Base-by-base conservation (phyloP, 2,888 invertebrate species). In the Nasonia oneida region DNA sequence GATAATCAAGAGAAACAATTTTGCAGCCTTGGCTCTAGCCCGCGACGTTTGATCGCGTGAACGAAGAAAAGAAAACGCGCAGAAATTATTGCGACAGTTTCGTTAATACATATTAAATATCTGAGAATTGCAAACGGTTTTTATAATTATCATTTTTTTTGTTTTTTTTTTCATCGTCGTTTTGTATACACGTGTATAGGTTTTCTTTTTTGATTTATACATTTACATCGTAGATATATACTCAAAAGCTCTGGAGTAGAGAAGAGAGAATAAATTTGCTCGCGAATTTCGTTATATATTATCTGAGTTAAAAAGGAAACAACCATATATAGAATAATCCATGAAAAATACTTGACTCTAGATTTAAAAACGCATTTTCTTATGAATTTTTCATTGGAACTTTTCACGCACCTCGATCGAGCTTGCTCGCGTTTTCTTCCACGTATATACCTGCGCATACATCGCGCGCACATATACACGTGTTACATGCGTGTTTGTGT, bases 401-500 rank as follows among this genome's bases (percentile, higher is more conserved):
- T 83, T 83, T 64, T 82, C 71, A 53, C 71, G 76, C 76, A 76
- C 76, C 50, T 87, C 84, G 79, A 84, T 82, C 70, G 80, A 82
- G 83, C 70, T 73, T 18, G 64, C 57, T 23, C 76, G 4, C 53
- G 29, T 74, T 42, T 57, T 33, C n/a, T 74, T 39, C 73, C 33
- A 50, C 37, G 37, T 37, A 61, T 64, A 64, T 78, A 29, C 29
- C 29, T 29, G 29, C 29, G 29, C 29, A 1, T 29, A 29, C 73
- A 18, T 70, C 42, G 67, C 78, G 70, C 42, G 67, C 78, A 15
- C 61, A 57, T 33, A 15, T 37, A 18, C 75, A 61, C 74, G 53
- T 39, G 18, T 10, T 61, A n/a, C 1, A 8, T 8, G n/a, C 8
- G 57, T 61, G 37, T 18, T 1, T 61, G 23, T 6, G n/a, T n/a